Evolutionary conservation across 1,140 invertebrate genomes (phyloP).

Genomic region (Acarapis woodi): DNA sequence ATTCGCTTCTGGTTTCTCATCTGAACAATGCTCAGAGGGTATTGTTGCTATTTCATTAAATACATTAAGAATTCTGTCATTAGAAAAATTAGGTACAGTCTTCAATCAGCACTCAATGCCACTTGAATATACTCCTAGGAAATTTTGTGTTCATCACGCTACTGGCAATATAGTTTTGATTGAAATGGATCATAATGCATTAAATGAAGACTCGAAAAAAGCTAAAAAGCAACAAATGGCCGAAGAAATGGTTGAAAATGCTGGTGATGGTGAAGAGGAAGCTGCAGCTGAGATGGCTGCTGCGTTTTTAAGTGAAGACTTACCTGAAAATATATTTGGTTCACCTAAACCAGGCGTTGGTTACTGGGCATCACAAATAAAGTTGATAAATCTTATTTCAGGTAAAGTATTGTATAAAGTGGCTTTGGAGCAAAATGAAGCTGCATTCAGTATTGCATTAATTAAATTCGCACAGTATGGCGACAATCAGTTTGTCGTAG

Average conservation of each 20-base stretch:
- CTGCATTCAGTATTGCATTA: slow-evolving; percentile 52
- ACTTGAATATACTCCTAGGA: slow-evolving; percentile 78
- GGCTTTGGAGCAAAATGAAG: slow-evolving; percentile 79
- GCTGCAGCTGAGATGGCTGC: slow-evolving; percentile 87
- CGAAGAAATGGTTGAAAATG: slow-evolving; percentile 82
- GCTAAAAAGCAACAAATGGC: slow-evolving; percentile 50
- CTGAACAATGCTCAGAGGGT: slow-evolving; percentile 95
- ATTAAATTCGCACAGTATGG: slow-evolving; percentile 31
- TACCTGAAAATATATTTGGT: slow-evolving; percentile 74
- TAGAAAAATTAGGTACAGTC: slow-evolving; percentile 91
- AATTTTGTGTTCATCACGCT: slow-evolving; percentile 74
- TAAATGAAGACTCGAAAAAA: slow-evolving; percentile 85
- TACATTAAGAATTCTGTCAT: slow-evolving; percentile 72
- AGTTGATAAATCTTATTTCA: slow-evolving; percentile 62
- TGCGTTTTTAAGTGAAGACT: slow-evolving; percentile 72
- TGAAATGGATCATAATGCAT: slow-evolving; percentile 95
- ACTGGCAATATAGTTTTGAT: slow-evolving; percentile 60
- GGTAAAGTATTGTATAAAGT: slow-evolving; percentile 49
- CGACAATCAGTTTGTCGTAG: slow-evolving; percentile 39
- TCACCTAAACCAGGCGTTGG: slow-evolving; percentile 81
- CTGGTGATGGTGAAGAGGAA: slow-evolving; percentile 72
- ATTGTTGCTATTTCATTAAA: slow-evolving; percentile 97
- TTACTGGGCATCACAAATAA: slow-evolving; percentile 83
- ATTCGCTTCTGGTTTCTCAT: slow-evolving; percentile 90
- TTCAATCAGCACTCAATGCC: slow-evolving; percentile 72